Conservation (phyloP, 1,140 invertebrate genomes). For the Colletes latitarsis region DNA sequence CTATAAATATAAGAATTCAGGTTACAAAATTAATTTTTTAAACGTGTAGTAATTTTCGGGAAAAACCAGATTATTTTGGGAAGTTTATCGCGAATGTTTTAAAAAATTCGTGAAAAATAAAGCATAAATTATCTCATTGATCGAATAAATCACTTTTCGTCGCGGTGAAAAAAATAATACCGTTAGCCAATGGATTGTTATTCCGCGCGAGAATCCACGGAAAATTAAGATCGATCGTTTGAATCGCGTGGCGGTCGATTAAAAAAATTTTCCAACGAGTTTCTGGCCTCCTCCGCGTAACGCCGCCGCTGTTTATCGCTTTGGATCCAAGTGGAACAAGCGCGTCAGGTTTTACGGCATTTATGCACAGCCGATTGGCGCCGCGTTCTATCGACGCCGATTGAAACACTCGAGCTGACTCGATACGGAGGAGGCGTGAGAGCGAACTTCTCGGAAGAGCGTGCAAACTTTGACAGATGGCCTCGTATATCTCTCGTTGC, state of each 20-base stretch:
- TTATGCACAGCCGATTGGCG: slow-evolving; percentile 50
- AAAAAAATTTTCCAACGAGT: slow-evolving; percentile 13
- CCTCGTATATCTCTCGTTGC: slow-evolving; percentile 41
- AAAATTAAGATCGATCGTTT: too few relatives aligned
- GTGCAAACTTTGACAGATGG: slow-evolving; percentile 64
- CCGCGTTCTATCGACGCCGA: slow-evolving; percentile 53
- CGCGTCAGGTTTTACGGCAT: slow-evolving; percentile 27
- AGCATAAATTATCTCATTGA: too few relatives aligned
- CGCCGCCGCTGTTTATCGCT: slow-evolving; percentile 2
- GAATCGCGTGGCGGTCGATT: neutral
- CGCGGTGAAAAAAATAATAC: too few relatives aligned
- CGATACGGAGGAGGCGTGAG: slow-evolving; percentile 53
- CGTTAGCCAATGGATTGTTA: too few relatives aligned
- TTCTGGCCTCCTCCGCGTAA: neutral
- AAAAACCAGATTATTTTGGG: too few relatives aligned
- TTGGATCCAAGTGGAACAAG: slow-evolving; percentile 26
- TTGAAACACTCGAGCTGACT: slow-evolving; percentile 52
- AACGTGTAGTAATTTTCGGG: too few relatives aligned
- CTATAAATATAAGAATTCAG: too few relatives aligned
- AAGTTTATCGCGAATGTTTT: too few relatives aligned
- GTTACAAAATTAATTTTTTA: too few relatives aligned
- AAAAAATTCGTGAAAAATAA: too few relatives aligned
- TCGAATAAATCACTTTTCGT: too few relatives aligned
- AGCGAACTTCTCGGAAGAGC: slow-evolving; percentile 59
- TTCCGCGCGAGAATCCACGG: too few relatives aligned